These are phyloP conservation scores for Antheraea mylitta DNA, from an alignment of 1,140 invertebrate species.

Conservation along the genomic window DNA sequence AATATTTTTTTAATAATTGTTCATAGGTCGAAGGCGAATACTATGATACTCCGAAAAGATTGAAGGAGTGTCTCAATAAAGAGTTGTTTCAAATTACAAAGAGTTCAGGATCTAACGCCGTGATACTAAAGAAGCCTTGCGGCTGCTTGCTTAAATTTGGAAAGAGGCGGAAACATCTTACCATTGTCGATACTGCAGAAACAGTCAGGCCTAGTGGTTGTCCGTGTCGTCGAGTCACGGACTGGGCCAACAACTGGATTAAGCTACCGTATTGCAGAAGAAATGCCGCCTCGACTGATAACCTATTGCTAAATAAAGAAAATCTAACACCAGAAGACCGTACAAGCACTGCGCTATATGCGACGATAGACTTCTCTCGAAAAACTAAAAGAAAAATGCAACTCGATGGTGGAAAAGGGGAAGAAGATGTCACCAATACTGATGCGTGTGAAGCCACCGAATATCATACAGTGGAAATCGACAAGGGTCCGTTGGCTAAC, in stretches of 20 bases:
- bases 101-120: constrained; percentile 78
- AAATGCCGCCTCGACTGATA: constrained; percentile 54
- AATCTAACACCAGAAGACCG: constrained; percentile 65
- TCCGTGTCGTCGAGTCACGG: constrained; percentile 82
- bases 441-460: constrained; percentile 23
- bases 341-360: constrained; percentile 81
- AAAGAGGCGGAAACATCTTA: constrained; percentile 66
- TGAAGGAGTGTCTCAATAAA: constrained; percentile 84
- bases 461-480: constrained; percentile 34
- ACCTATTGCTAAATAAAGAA: constrained; percentile 77
- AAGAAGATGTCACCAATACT: constrained; percentile 17
- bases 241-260: constrained; percentile 82
- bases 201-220: constrained; percentile 70
- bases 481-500: constrained; percentile 72
- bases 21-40: constrained; percentile 76
- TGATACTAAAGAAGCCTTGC: constrained; percentile 81
- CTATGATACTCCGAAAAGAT: constrained; percentile 88
- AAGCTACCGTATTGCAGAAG: constrained; percentile 81
- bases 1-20: not conserved
- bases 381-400: constrained; percentile 77
- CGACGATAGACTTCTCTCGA: constrained; percentile 84
- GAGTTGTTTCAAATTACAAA: constrained; percentile 80
- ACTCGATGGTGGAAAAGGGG: constrained; percentile 14
- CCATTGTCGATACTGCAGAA: constrained; percentile 63
- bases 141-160: constrained; percentile 79